Conservation (phyloP, 2,113 vertebrate species). For the Chaenocephalus aceratus region DNA sequence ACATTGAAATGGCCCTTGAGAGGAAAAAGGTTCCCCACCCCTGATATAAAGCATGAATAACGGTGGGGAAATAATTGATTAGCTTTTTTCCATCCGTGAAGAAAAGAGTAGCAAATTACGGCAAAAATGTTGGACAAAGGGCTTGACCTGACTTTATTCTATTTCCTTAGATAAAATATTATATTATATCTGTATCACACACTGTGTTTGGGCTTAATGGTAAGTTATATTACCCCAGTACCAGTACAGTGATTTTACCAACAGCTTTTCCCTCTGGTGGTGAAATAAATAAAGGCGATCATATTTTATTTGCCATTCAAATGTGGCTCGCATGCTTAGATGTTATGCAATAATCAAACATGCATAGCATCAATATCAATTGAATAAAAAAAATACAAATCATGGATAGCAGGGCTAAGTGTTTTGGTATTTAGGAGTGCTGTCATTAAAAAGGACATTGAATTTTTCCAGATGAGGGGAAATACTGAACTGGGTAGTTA, state of each 20-base stretch:
- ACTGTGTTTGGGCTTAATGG: not conserved
- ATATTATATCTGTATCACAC: not conserved
- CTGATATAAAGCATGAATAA: not conserved
- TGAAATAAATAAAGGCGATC: not conserved
- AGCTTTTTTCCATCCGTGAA: not conserved
- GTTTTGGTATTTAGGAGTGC: not conserved
- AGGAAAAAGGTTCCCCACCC: too few species aligned
- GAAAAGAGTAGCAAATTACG: not conserved
- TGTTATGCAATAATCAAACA: not conserved
- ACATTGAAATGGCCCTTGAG: too few species aligned
- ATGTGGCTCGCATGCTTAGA: too few species aligned
- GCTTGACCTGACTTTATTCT: not conserved
- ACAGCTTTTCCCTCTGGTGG: conserved; percentile 5
- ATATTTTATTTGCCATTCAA: not conserved
- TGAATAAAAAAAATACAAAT: not conserved
- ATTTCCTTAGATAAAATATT: not conserved
- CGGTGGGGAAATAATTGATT: not conserved
- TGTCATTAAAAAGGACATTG: not conserved
- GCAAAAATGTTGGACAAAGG: not conserved
- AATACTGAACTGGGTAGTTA: not conserved
- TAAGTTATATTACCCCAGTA: not conserved
- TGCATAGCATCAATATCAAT: not conserved
- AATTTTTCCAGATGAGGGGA: not conserved
- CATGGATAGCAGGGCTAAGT: not conserved
- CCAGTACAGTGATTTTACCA: not conserved